These are phyloP conservation scores for Belgica antarctica DNA, from an alignment of 2,888 invertebrate species.

Conservation along the genomic window DNA sequence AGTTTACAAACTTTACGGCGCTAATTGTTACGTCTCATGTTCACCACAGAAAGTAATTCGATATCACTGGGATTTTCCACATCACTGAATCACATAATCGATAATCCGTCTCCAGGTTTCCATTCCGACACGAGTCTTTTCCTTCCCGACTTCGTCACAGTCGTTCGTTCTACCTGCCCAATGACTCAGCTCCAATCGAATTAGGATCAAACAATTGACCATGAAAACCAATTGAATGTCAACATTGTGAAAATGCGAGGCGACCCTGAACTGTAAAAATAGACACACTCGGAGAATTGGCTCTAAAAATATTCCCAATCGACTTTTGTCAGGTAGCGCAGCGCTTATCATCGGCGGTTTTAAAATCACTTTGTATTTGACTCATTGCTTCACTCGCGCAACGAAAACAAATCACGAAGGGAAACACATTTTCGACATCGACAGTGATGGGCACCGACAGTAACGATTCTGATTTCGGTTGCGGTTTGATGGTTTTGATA, in stretches of 20 bases:
- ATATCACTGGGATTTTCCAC: slow-evolving; percentile 26
- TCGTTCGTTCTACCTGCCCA: background rate
- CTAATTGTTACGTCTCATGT: slow-evolving; percentile 18
- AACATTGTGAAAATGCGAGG: background rate
- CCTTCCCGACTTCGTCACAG: slow-evolving; percentile 2
- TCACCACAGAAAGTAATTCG: slow-evolving; percentile 23
- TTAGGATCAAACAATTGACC: background rate
- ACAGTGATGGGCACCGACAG: slow-evolving; percentile 14
- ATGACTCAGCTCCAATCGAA: background rate
- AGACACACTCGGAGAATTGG: background rate
- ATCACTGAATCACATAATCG: slow-evolving; percentile 4
- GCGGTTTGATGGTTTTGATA: slow-evolving; percentile 28
- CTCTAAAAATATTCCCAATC: slow-evolving; percentile 7
- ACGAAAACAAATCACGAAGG: slow-evolving; percentile 14
- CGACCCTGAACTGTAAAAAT: slow-evolving; percentile 33
- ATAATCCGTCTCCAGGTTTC: background rate
- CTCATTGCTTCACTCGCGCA: background rate
- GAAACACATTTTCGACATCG: slow-evolving; percentile 1
- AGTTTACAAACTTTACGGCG: slow-evolving; percentile 8
- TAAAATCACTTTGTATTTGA: background rate
- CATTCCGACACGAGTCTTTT: slow-evolving; percentile 8
- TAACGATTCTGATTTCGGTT: slow-evolving; percentile 13
- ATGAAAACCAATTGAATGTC: slow-evolving; percentile 36
- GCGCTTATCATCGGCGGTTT: background rate
- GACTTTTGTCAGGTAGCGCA: slow-evolving; percentile 12